Evolutionary conservation across 2,888 invertebrate genomes (phyloP).

Genomic region (Ophion slaviceki): DNA sequence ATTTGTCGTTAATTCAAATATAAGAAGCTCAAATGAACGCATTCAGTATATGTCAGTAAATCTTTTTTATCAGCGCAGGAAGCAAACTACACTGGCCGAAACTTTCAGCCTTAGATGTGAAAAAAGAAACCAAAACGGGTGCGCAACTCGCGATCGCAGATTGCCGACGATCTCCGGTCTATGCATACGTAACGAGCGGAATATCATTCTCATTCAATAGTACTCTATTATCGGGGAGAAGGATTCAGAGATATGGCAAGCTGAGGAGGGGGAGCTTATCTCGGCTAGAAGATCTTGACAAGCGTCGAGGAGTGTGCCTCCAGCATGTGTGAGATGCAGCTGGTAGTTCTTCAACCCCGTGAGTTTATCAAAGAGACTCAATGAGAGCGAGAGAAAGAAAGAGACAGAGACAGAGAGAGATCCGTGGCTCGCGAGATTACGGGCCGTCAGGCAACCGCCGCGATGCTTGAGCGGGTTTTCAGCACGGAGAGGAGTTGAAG

Average conservation of each 20-base stretch:
- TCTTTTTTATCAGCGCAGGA: background rate
- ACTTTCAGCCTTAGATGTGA: background rate
- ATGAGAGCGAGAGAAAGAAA: background rate
- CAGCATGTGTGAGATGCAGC: conserved; percentile 48
- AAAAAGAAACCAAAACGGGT: background rate
- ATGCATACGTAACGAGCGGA: conserved; percentile 1
- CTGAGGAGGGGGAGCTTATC: conserved; percentile 27
- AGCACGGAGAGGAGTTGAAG: background rate
- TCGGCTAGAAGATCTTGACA: conserved; percentile 60
- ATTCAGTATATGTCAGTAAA: background rate
- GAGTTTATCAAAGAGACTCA: conserved; percentile 40
- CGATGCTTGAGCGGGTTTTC: conserved; percentile 2
- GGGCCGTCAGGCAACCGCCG: conserved; percentile 43
- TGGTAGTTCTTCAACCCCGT: conserved; percentile 50
- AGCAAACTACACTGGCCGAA: background rate
- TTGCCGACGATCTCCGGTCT: background rate
- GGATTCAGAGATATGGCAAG: background rate
- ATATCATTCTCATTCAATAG: conserved; percentile 46
- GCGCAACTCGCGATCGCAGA: background rate
- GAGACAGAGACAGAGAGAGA: conserved; percentile 22
- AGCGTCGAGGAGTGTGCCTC: conserved; percentile 10
- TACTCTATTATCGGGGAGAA: conserved; percentile 3
- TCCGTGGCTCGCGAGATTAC: conserved; percentile 52
- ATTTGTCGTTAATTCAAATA: too few relatives aligned
- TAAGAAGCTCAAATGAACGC: too few relatives aligned